Evolutionary conservation across 2,888 invertebrate genomes (phyloP), one percentile per base, ranked within the genome.

Genomic region (Eumerus sabulonum): DNA sequence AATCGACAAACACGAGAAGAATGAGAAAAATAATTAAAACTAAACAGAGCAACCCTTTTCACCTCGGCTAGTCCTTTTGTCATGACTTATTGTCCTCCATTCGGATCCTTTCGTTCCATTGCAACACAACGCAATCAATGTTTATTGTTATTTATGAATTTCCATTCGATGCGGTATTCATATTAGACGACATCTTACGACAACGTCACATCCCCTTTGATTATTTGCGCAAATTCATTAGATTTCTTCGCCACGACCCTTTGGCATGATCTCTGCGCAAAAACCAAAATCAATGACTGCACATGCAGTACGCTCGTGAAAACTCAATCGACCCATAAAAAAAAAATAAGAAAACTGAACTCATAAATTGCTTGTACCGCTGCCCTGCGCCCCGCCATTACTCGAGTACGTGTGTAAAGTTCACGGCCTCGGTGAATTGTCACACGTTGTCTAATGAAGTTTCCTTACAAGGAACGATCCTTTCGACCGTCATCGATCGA

Each of bases 131-230:
- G 63, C 56, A 79, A 79, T 79, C 79, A 79, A 68, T 74, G 79
- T 79, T 79, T 68, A 79, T 79, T 79, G 79, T 79, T 79, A 79
- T 79, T 79, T 73, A 74, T 74, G 74, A 73, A 60, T 70, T 44
- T 64, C 36, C 50, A 79, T 79, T 74, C 68, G 79, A 60, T 64
- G 74, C 44, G 77, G 77, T 68, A 72, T 57, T 77, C 77, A 72
- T 57, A 76, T 71, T 44, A 19, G 63, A 76, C 57, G 47, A 54
- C 67, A 60, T 67, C 70, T 64, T 67, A 53, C 57, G 57, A 72
- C 67, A 40, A 59, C 67, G 27, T 7, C 27, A 18, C 64, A 53
- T 62, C 76, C 76, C 67, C 50, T 62, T 48, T 72, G 76, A 67
- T 77, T 72, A 72, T 71, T 72, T 77, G 66, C 62, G 62, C 47